A percentile compares a stretch with the other conserved stretches of the same genome.
Conservation (phyloP, 2,797 vertebrate species). For the Sarcoramphus papa region DNA sequence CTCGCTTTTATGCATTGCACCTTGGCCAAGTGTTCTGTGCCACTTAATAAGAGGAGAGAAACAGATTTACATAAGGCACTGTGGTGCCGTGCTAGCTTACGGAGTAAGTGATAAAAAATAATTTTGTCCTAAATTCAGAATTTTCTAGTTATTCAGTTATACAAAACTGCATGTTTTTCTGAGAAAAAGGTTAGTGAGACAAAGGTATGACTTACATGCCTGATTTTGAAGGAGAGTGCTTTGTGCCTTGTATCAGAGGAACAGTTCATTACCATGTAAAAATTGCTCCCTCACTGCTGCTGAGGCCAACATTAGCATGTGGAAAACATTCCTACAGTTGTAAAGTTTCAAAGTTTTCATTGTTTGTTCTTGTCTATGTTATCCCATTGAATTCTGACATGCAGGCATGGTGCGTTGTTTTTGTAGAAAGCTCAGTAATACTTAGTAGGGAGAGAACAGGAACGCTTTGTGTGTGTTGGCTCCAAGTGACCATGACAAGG, state of each 20-base stretch:
- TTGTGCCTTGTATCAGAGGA: neutral
- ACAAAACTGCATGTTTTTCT: neutral
- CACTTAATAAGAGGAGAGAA: neutral
- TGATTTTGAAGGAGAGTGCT: neutral
- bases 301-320: neutral
- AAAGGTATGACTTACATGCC: neutral
- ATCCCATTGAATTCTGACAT: neutral
- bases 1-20: fast-evolving
- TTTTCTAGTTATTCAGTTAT: neutral
- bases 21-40: neutral
- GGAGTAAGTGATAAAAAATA: neutral
- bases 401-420: fast-evolving
- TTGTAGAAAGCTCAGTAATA: neutral
- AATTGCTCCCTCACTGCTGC: neutral
- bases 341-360: neutral
- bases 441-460: neutral
- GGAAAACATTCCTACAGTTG: neutral
- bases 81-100: neutral
- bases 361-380: neutral
- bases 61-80: neutral
- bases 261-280: neutral
- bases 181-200: neutral
- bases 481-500: neutral
- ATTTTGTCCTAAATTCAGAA: neutral
- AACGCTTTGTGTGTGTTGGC: neutral